Evolutionary conservation across 2,888 invertebrate species (phyloP).

Genomic region (Machimus atricapillus): DNA sequence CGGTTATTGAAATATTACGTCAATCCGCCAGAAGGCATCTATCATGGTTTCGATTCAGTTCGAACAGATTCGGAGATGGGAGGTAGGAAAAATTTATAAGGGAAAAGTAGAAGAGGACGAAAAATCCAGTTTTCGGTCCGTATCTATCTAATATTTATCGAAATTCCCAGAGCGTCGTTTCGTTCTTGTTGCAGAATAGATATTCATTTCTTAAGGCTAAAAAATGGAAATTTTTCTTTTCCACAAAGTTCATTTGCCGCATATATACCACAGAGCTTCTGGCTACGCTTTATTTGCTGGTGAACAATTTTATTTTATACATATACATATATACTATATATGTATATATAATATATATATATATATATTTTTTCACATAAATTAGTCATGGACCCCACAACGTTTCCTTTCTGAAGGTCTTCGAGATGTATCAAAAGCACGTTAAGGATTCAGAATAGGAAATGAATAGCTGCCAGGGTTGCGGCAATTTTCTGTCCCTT

Average conservation of each 20-base stretch:
- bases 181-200: slow-evolving; percentile 27
- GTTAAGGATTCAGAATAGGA: slow-evolving; percentile 7
- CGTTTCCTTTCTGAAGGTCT: background rate
- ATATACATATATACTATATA: background rate
- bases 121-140: slow-evolving; percentile 27
- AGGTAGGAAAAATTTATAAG: background rate
- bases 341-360: background rate
- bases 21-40: slow-evolving; percentile 44
- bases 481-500: slow-evolving; percentile 23
- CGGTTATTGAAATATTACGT: slow-evolving; percentile 46
- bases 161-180: slow-evolving; percentile 22
- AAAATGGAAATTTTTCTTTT: slow-evolving; percentile 31
- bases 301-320: background rate
- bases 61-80: background rate
- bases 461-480: slow-evolving; percentile 24
- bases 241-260: slow-evolving; percentile 33
- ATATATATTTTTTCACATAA: background rate
- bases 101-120: background rate
- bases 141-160: slow-evolving; percentile 39
- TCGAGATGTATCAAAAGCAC: slow-evolving; percentile 11
- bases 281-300: slow-evolving; percentile 34
- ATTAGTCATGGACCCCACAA: slow-evolving; percentile 9
- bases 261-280: background rate
- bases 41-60: slow-evolving; percentile 2
- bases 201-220: slow-evolving; percentile 37